Evolutionary conservation across 1,140 invertebrate species (phyloP), one percentile per base, ranked within the genome.

Genomic region (Drosophila albomicans): DNA sequence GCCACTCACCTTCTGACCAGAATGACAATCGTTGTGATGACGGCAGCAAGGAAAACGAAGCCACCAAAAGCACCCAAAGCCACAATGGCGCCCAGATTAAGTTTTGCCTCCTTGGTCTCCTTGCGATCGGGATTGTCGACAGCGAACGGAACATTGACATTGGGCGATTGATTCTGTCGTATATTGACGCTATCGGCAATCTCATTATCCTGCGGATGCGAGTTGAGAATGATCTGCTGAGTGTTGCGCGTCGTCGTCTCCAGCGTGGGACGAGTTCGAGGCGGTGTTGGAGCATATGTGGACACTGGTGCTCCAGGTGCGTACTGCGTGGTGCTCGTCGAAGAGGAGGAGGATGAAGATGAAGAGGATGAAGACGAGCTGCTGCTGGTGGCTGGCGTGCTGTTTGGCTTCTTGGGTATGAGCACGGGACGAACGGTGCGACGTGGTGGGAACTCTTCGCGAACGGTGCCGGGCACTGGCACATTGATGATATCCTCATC

Each of bases 41-140:
- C 95, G 11, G 97, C 97, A 25, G 97, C 96, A 15, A 98, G 94
- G 84, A 98, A 97, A 0, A 98, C 96, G 78, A 99, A 96, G 5
- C 96, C 97, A 58, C 97, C 97, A 91, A 98, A 98, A 0, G 98
- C 96, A 11, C 96, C 97, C 8, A 98, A 93, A 1, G 97, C 97
- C 59, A 98, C 97, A 54, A 98, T 97, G 1, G 97, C 97, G 25
- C 97, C 96, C 52, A 97, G 93, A 92, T 97, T 97, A 2, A 97
- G 93, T 82, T 96, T 95, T 1, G 96, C 96, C 30, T 96, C 96
- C 66, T 95, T 94, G 1, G 95, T 93, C 70, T 95, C 95, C 30
- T 95, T 94, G 8, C 94, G 92, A 49, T 95, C 94, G 30, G 95
- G 94, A 43, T 94, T 95, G 67, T 96, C 96, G 1, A 96, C 94